Evolutionary conservation across 2,888 invertebrate species (phyloP).

Genomic region (Macroteleia sp.): DNA sequence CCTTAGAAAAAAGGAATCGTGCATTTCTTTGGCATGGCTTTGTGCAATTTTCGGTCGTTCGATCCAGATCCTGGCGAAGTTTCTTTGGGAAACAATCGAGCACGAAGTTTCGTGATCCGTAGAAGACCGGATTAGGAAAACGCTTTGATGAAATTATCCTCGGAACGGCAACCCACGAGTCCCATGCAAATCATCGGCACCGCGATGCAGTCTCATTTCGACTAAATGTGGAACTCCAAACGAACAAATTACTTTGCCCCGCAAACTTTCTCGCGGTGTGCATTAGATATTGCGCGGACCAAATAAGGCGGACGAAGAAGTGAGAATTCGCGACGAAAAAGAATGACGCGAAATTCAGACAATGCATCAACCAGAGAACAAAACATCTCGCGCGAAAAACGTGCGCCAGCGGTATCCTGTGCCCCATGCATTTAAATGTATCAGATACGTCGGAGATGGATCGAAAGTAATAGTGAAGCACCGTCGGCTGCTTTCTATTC

Average conservation of each 20-base stretch:
- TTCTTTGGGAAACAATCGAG: constrained; percentile 53
- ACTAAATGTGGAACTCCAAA: constrained; percentile 60
- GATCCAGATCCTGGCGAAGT: constrained; percentile 42
- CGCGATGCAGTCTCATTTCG: constrained; percentile 52
- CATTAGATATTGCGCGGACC: constrained; percentile 51
- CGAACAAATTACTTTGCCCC: constrained; percentile 57
- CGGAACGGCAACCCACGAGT: constrained; percentile 48
- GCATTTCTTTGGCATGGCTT: constrained; percentile 28
- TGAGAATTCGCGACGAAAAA: constrained; percentile 51
- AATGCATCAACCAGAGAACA: constrained; percentile 31
- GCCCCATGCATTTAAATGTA: constrained; percentile 43
- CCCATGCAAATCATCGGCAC: constrained; percentile 58
- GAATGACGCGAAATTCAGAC: constrained; percentile 33
- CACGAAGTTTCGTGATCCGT: constrained; percentile 63
- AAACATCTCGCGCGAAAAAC: constrained; percentile 43
- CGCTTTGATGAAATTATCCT: constrained; percentile 55
- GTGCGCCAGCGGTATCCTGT: constrained; percentile 39
- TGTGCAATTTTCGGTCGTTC: constrained; percentile 53
- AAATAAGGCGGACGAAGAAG: constrained; percentile 55
- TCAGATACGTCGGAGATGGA: constrained; percentile 42
- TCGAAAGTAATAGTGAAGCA: constrained; percentile 43
- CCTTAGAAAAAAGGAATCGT: constrained; percentile 34
- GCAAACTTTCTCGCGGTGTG: constrained; percentile 57
- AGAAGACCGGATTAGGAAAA: constrained; percentile 57
- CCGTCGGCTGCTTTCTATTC: constrained; percentile 37